A percentile compares a stretch with the other conserved stretches of the same genome.
These are phyloP conservation scores for Parapristionchus giblindavisi DNA, from an alignment of 2,888 invertebrate species.

Conservation along the genomic window DNA sequence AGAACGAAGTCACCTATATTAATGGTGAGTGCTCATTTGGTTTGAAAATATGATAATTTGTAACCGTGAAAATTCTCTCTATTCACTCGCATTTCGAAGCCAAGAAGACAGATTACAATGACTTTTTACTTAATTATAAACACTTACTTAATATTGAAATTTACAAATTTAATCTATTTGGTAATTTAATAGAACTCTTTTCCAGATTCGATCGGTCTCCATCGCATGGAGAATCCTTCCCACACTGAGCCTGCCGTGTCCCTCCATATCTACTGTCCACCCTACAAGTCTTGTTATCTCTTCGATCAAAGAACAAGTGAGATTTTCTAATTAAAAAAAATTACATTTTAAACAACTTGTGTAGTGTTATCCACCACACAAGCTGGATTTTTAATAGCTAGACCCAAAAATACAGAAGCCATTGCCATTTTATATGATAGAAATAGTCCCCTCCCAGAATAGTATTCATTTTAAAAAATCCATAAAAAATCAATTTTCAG, in stretches of 20 bases:
- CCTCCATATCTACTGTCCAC: conserved; percentile 93
- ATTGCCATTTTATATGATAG: too few relatives aligned
- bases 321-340: too few relatives aligned
- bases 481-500: too few relatives aligned
- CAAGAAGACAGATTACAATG: background rate
- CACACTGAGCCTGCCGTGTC: conserved; percentile 88
- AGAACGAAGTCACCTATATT: conserved; percentile 89
- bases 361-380: too few relatives aligned
- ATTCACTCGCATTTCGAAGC: background rate
- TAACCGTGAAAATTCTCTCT: background rate
- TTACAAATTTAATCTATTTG: background rate
- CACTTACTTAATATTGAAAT: background rate
- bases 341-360: too few relatives aligned
- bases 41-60: background rate
- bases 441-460: too few relatives aligned
- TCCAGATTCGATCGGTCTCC: conserved; percentile 89
- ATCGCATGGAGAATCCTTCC: conserved; percentile 92
- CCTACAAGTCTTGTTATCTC: conserved; percentile 85
- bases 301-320: conserved; percentile 86
- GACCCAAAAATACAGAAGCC: too few relatives aligned
- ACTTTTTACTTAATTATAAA: background rate
- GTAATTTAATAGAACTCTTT: background rate
- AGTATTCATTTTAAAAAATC: too few relatives aligned
- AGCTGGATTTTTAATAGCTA: too few relatives aligned
- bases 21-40: conserved; percentile 78